These are phyloP conservation scores for Myotis davidii DNA, from an alignment of 2,113 vertebrate species.

Conservation along the genomic window DNA sequence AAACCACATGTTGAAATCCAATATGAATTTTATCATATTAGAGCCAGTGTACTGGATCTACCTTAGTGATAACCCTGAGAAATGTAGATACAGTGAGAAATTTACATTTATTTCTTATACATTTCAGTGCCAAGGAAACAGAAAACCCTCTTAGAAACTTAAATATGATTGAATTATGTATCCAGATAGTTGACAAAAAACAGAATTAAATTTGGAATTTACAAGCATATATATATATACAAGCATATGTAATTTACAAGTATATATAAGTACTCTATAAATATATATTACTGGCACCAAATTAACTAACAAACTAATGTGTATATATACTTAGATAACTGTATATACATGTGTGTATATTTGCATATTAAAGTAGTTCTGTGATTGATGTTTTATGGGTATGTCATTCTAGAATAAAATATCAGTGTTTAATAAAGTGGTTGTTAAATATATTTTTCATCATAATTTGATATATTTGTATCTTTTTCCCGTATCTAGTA, in stretches of 20 bases:
- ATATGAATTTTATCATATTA: constrained; percentile 66
- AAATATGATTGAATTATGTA: not conserved
- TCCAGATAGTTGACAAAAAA: not conserved
- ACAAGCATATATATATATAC: not conserved
- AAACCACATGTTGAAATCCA: constrained; percentile 76
- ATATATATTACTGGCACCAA: not conserved
- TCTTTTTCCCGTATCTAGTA: not conserved
- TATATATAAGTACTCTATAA: not conserved
- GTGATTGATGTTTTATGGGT: not conserved
- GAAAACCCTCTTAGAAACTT: not conserved
- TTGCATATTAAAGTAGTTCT: not conserved
- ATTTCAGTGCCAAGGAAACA: not conserved
- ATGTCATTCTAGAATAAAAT: not conserved
- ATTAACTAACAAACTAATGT: not conserved
- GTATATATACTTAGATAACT: not conserved
- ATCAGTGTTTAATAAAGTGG: not conserved
- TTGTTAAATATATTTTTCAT: not conserved
- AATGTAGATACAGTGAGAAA: not conserved
- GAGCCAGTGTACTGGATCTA: constrained; percentile 25
- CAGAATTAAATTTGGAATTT: not conserved
- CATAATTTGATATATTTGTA: not conserved
- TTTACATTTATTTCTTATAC: not conserved
- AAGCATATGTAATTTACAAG: not conserved
- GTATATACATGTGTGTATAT: not conserved
- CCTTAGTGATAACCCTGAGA: constrained; percentile 35